Conservation (phyloP, 1,140 invertebrate species). For the Choristoneura fumiferana region DNA sequence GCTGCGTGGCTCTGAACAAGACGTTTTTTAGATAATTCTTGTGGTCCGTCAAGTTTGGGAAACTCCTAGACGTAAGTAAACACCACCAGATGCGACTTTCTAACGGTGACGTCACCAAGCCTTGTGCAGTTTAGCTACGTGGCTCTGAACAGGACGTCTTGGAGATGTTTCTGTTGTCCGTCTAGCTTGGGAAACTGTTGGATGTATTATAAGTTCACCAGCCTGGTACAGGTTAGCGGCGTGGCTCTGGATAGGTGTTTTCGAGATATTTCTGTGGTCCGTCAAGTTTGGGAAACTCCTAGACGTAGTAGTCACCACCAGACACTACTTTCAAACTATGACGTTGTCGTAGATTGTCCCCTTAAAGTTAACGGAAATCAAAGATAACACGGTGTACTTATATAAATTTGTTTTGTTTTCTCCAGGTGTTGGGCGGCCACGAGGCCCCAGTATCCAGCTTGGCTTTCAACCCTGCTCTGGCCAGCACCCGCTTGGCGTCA, state of each 20-base stretch:
- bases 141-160: too few species aligned
- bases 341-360: too few species aligned
- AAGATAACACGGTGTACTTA: too few species aligned
- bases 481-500: conserved; percentile 88
- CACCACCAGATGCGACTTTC: background rate
- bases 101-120: too few species aligned
- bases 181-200: conserved; percentile 92
- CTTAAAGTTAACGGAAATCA: too few species aligned
- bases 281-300: conserved; percentile 93
- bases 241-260: conserved; percentile 84
- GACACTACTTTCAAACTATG: too few species aligned
- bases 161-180: too few species aligned
- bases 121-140: too few species aligned
- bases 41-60: conserved; percentile 96
- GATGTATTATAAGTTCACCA: conserved; percentile 82
- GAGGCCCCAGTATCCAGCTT: conserved; percentile 93
- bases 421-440: conserved; percentile 91
- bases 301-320: conserved; percentile 82
- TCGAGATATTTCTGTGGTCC: conserved; percentile 98
- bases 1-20: conserved; percentile 94
- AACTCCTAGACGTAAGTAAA: conserved; percentile 89
- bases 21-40: conserved; percentile 96
- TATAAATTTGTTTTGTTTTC: too few species aligned
- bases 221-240: conserved; percentile 94
- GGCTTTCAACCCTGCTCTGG: conserved; percentile 86